Base-by-base conservation (phyloP, 2,888 invertebrate genomes). In the Malthinus seriepunctatus region DNA sequence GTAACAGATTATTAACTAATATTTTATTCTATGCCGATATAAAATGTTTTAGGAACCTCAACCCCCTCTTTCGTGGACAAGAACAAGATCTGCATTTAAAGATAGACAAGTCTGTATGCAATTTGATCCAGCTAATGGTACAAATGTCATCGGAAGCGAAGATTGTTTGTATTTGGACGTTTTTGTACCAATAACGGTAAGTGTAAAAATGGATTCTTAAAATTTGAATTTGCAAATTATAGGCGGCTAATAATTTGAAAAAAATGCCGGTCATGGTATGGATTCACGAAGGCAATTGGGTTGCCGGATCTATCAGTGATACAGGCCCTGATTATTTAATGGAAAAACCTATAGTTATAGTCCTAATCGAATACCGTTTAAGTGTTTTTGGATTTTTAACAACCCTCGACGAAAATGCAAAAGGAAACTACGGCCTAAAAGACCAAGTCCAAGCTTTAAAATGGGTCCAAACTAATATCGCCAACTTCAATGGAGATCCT, bases 211-310 rank as follows among this genome's bases (percentile, higher is more conserved):
- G 33, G 8, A n/a, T 11, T 33, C 4, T 12, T n/a, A n/a, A n/a
- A n/a, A n/a, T n/a, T n/a, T n/a, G n/a, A n/a, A n/a, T n/a, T n/a
- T 8, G 4, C 1, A 35, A 23, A 3, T 0, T 15, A 12, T 12
- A 52, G 48, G 44, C 34, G 48, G 44, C 34, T 33, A 32, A 10
- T 15, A 63, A 65, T 35, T 61, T 56, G 62, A 39, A 51, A 14
- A 37, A 58, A 6, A 51, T 55, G 6, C 48, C 71, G 10, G 71
- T 71, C 4, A 57, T 71, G 54, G 63, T 71, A n/a, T 63, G 63
- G 48, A 63, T 69, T 8, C 67, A 71, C 51, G 69, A 68, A 4
- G 71, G 71, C 31, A 58, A 58, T n/a, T 70, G 68, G 35, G 52
- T 62, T 6, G 62, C 63, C 49, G 68, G 68, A 8, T 57, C 63